Percentiles rank a stretch among this genome's conserved stretches.
phyloP scores from a whole-genome alignment of 2,113 vertebrate species.

The Brachyhypopomus occidentalis region DNA sequence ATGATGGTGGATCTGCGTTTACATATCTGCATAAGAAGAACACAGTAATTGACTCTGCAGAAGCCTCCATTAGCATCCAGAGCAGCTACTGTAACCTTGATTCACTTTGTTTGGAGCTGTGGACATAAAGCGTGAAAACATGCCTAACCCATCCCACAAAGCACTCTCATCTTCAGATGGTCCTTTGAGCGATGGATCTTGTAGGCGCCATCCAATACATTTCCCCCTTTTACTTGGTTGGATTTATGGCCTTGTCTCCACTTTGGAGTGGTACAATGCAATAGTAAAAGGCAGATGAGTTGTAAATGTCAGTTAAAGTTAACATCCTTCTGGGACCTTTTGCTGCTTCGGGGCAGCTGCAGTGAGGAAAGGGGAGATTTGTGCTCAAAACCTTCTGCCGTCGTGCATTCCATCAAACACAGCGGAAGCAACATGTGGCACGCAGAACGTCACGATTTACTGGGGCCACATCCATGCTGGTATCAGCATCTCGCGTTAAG shows the following conservation, averaged over 20 bases:
- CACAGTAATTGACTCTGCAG: not conserved
- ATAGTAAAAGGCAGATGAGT: constrained; percentile 67
- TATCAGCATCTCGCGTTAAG: not conserved
- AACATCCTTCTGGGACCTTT: constrained; percentile 36
- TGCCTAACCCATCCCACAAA: constrained; percentile 40
- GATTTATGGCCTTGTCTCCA: constrained; percentile 58
- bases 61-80: not conserved
- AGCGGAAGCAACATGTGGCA: constrained; percentile 15
- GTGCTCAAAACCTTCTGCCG: constrained; percentile 13
- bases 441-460: constrained; percentile 37
- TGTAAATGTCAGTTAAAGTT: constrained; percentile 59
- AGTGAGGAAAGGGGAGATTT: constrained; percentile 30
- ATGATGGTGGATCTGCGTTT: not conserved
- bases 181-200: constrained; percentile 28
- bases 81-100: constrained; percentile 19
- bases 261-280: constrained; percentile 54
- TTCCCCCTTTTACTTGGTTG: constrained; percentile 50
- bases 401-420: constrained; percentile 47
- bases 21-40: not conserved
- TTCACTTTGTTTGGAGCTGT: constrained; percentile 38
- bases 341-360: constrained; percentile 49
- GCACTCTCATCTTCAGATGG: constrained; percentile 42
- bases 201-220: constrained; percentile 47
- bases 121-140: constrained; percentile 42
- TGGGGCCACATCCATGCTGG: not conserved